These are phyloP conservation scores for Agelaius tricolor DNA, from an alignment of 2,113 vertebrate genomes.

Conservation along the genomic window DNA sequence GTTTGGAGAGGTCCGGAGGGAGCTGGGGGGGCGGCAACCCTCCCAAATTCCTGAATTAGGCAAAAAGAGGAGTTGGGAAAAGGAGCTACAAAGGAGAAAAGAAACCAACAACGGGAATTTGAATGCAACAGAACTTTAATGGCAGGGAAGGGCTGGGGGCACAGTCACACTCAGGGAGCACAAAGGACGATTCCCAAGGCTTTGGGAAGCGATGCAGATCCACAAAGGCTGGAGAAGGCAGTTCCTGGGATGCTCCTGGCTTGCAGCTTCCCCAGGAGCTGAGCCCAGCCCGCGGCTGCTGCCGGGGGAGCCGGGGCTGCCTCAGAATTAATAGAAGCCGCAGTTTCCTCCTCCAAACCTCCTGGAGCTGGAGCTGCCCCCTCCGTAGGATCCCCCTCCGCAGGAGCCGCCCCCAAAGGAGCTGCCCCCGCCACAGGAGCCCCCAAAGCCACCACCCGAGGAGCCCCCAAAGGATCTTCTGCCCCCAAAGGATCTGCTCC, in stretches of 20 bases:
- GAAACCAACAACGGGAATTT: rapidly evolving
- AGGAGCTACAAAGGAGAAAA: neutral
- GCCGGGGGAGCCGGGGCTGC: neutral
- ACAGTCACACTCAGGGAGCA: rapidly evolving
- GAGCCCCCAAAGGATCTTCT: neutral
- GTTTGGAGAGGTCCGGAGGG: neutral
- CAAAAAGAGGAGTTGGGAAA: neutral
- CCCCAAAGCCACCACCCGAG: neutral
- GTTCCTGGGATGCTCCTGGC: neutral
- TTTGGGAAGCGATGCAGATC: neutral
- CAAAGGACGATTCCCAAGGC: rapidly evolving
- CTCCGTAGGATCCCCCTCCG: neutral
- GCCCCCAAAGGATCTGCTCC: neutral
- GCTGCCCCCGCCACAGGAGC: neutral
- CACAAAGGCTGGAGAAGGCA: rapidly evolving
- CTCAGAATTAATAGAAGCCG: neutral
- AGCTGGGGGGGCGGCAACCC: neutral
- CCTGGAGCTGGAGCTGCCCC: neutral
- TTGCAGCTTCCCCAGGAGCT: neutral
- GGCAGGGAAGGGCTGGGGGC: neutral
- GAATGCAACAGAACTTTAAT: neutral
- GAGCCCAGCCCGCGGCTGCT: neutral
- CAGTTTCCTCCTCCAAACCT: neutral
- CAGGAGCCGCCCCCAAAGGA: neutral
- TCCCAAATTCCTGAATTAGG: neutral